Percentiles rank a stretch among this genome's conserved stretches.
These are phyloP conservation scores for Benitochromis conjunctus DNA, from an alignment of 2,113 vertebrate genomes.

Conservation along the genomic window DNA sequence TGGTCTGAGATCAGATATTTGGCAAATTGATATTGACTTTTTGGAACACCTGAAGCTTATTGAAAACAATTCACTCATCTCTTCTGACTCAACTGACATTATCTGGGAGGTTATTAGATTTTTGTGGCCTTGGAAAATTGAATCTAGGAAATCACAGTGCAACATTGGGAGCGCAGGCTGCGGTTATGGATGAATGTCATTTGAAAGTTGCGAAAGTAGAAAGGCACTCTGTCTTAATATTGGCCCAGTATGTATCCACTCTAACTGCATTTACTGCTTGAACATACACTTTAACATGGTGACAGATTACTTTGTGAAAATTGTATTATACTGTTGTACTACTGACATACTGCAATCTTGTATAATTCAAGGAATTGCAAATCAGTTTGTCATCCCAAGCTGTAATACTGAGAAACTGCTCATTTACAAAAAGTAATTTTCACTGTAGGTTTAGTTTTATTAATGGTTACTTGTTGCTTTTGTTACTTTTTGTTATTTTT, in stretches of 20 bases:
- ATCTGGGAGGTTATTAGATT: constrained; percentile 27
- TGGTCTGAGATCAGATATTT: neutral
- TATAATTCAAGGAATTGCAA: neutral
- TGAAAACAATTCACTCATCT: constrained; percentile 5
- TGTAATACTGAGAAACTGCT: neutral
- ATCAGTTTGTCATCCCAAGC: neutral
- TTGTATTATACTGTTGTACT: neutral
- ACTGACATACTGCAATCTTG: neutral
- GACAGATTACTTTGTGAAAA: neutral
- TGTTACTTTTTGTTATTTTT: neutral
- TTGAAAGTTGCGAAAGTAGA: neutral
- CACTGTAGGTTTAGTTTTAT: neutral
- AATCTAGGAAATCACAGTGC: constrained; percentile 24
- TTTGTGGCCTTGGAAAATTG: constrained; percentile 19
- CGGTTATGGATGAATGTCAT: constrained; percentile 14
- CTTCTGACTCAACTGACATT: constrained; percentile 13
- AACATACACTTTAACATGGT: neutral
- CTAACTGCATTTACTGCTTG: neutral
- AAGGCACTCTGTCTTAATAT: neutral
- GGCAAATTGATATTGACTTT: constrained; percentile 23
- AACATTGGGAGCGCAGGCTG: neutral
- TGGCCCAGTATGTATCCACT: neutral
- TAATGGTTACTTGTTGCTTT: neutral
- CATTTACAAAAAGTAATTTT: neutral
- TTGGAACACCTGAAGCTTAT: constrained; percentile 8